Base-by-base conservation (phyloP, 2,113 vertebrate genomes). In the Bothrops jararaca region DNA sequence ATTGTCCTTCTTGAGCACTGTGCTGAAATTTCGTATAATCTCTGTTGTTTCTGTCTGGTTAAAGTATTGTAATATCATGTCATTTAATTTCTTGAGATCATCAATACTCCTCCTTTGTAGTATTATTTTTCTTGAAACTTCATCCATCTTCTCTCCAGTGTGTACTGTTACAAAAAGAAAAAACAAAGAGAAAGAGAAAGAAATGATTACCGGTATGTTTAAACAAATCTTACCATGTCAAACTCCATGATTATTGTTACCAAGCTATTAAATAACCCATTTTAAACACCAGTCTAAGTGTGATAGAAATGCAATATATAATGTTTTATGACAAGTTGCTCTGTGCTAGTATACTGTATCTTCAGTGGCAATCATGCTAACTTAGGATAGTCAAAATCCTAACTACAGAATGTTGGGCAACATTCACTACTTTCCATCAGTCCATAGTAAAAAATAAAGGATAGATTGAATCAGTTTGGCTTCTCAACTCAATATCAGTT, bases 71-170 rank as follows among this genome's bases (percentile, higher is more conserved):
- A 98, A 91, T 50, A 98, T 96, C 91, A 98, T 94, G 88, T 57
- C 96, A 94, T 97, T 98, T 88, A 98, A 96, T 97, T 97, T 97
- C 96, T 97, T 97, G 91, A 98, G 96, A 1, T 97, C 97, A 26
- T 97, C 97, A 95, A 98, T 97, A 91, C 94, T 96, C 93, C 96
- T 97, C 96, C 95, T 95, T 94, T 97, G 97, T 60, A 94, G 95
- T 48, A 96, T 85, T 86, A 98, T 94, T 94, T 97, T 96, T 95
- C 94, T 97, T 10, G 97, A 96, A 91, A 98, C 92, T 88, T 97
- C 97, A 7, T 97, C 96, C 96, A 97, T 96, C 93, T 95, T 95
- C 90, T 95, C 97, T 94, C 96, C 97, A 5, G 97, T 98, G 93
- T 98, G 97, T 95, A 97, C 98, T 98, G 96, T 64, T 95, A 95